These are phyloP conservation scores for Corapipo altera DNA, from an alignment of 2,113 vertebrate species.

Conservation along the genomic window DNA sequence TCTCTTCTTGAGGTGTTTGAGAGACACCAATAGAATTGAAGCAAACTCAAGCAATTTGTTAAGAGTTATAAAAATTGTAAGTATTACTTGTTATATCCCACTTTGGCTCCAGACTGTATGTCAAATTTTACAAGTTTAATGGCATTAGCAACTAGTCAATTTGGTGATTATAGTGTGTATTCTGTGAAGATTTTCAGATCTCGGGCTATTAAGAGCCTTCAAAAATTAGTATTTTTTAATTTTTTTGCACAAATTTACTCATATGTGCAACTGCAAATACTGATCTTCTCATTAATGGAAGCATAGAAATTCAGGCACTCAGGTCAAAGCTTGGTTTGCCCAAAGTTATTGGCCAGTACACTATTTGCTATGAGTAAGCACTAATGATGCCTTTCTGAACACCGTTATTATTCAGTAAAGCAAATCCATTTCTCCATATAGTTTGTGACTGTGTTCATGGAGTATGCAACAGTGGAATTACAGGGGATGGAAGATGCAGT, in stretches of 20 bases:
- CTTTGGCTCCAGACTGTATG: not conserved
- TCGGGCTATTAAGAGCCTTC: not conserved
- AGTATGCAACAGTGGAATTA: conserved; percentile 78
- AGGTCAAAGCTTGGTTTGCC: not conserved
- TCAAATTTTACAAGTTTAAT: not conserved
- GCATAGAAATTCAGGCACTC: not conserved
- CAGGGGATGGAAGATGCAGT: conserved; percentile 80
- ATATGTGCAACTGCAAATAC: not conserved
- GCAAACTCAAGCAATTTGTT: not conserved
- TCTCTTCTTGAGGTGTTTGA: not conserved
- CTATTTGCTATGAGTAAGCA: not conserved
- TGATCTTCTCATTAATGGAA: not conserved
- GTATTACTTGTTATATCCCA: accelerated
- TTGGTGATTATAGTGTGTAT: not conserved
- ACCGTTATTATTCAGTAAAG: not conserved
- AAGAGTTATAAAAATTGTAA: not conserved
- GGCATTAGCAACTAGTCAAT: not conserved
- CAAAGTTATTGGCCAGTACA: not conserved
- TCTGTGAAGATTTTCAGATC: not conserved
- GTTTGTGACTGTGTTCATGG: conserved; percentile 89
- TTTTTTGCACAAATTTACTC: not conserved
- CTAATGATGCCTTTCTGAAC: accelerated
- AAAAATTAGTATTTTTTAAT: not conserved
- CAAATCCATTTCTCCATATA: conserved; percentile 37
- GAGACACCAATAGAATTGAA: not conserved